A percentile compares a stretch with the other conserved stretches of the same genome.
Evolutionary conservation across 2,113 vertebrate genomes (phyloP).

Genomic region (Coryphaenoides rupestris): DNA sequence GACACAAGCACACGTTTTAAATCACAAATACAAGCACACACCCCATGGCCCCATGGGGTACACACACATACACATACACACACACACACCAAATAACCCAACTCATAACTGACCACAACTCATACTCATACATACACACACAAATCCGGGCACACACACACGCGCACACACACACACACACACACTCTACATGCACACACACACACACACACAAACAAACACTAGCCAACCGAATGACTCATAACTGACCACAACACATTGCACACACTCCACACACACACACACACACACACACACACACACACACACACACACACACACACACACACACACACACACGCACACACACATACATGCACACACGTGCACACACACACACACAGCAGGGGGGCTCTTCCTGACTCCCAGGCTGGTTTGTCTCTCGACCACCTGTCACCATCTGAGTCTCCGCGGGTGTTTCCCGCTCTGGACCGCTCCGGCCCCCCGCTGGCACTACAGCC

Average conservation of each 20-base stretch:
- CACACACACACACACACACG: constrained; percentile 8
- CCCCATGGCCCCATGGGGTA: not conserved
- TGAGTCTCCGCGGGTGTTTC: constrained; percentile 67
- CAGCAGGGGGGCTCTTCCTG: constrained; percentile 33
- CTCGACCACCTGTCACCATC: constrained; percentile 73
- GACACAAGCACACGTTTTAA: not conserved
- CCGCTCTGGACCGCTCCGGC: constrained; percentile 15
- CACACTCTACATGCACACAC: not conserved
- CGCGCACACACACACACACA: not conserved
- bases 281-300: constrained; percentile 1
- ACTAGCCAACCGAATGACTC: not conserved
- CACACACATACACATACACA: not conserved
- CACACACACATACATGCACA: not conserved
- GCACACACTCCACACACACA: not conserved
- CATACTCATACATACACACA: not conserved
- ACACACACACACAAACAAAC: not conserved
- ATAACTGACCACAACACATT: not conserved
- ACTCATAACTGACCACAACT: no score
- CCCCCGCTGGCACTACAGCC: constrained; percentile 29
- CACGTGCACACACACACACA: not conserved
- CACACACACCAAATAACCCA: not conserved
- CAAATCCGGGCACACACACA: not conserved
- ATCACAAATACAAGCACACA: not conserved
- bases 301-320: constrained; percentile 5
- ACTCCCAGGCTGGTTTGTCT: constrained; percentile 65